Percentiles rank a stretch among this genome's conserved stretches.
Evolutionary conservation across 2,797 vertebrate species (phyloP).

Genomic region (Lepidocolaptes lacrymiger): DNA sequence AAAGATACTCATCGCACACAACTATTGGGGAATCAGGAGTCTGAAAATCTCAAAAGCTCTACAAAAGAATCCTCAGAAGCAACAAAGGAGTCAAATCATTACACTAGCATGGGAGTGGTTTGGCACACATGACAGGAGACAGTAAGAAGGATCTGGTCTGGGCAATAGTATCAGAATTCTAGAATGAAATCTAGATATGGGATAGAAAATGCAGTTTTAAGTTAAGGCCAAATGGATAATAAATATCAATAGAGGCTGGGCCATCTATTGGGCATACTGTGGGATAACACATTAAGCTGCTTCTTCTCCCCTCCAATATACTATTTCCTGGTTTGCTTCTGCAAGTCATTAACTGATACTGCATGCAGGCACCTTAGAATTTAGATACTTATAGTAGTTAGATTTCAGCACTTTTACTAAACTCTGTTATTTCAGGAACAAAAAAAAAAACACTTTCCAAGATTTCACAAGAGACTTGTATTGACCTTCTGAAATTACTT

Average conservation of each 20-base stretch:
- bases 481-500: constrained; percentile 25
- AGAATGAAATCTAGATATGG: neutral
- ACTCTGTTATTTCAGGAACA: neutral
- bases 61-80: neutral
- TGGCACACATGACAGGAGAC: neutral
- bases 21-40: neutral
- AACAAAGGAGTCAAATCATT: neutral
- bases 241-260: neutral
- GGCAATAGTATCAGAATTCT: neutral
- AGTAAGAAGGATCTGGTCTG: neutral
- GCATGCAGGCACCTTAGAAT: neutral
- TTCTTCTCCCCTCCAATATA: neutral
- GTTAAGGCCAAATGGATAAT: neutral
- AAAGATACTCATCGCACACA: neutral
- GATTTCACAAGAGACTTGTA: neutral
- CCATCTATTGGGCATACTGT: neutral
- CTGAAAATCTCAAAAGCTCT: neutral
- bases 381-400: neutral
- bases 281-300: neutral
- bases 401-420: neutral
- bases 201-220: neutral
- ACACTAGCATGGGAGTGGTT: neutral
- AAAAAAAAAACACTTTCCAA: neutral
- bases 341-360: neutral
- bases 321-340: neutral